These are phyloP conservation scores for Pinctada fucata DNA, from an alignment of 2,888 invertebrate species.

Conservation along the genomic window DNA sequence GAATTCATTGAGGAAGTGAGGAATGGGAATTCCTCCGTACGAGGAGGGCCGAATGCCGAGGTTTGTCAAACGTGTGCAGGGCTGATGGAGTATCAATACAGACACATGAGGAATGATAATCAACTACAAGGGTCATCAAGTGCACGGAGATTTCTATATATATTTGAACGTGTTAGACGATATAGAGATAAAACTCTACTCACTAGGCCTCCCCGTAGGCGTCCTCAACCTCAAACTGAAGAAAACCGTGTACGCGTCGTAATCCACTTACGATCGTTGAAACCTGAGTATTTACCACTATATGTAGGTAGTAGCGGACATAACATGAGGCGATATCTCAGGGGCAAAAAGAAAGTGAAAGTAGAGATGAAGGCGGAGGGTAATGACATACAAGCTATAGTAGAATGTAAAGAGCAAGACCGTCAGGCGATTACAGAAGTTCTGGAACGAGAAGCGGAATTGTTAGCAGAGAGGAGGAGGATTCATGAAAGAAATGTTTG, in stretches of 20 bases:
- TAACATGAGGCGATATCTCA: constrained; percentile 19
- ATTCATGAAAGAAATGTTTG: constrained; percentile 26
- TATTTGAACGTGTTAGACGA: constrained; percentile 10
- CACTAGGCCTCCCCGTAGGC: neutral
- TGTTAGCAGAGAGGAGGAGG: constrained; percentile 15
- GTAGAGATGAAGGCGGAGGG: constrained; percentile 9
- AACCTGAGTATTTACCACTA: constrained; percentile 11
- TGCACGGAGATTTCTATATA: constrained; percentile 14
- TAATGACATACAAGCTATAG: constrained; percentile 5
- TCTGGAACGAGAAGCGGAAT: constrained; percentile 15
- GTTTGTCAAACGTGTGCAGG: neutral
- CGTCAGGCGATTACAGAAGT: neutral
- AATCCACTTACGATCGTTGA: constrained; percentile 16
- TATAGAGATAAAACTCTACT: constrained; percentile 6
- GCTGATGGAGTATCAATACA: constrained; percentile 12
- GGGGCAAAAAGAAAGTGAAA: constrained; percentile 29
- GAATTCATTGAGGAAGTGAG: constrained; percentile 15
- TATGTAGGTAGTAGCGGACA: constrained; percentile 7
- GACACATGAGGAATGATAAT: neutral
- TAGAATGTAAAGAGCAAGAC: constrained; percentile 13
- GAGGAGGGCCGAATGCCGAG: no score
- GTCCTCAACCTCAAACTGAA: neutral
- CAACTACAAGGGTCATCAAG: constrained; percentile 13
- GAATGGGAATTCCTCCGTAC: neutral
- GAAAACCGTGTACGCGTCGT: neutral